These are phyloP conservation scores for Chauna torquata DNA, from an alignment of 2,113 vertebrate species.

Conservation along the genomic window DNA sequence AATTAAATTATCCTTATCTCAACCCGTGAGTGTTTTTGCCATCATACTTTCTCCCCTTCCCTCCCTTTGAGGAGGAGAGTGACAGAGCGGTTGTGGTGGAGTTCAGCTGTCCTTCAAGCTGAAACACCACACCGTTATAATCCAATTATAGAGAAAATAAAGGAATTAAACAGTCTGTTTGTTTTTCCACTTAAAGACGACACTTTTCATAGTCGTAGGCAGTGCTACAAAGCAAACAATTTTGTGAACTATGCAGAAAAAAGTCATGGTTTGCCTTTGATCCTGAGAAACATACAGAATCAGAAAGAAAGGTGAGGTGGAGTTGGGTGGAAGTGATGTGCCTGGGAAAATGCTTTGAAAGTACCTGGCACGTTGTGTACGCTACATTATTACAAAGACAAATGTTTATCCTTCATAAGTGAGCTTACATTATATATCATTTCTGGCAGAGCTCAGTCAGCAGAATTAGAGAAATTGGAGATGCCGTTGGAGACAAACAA, in stretches of 20 bases:
- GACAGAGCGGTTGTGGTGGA: too few relatives aligned
- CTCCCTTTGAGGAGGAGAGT: too few relatives aligned
- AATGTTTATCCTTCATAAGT: neutral
- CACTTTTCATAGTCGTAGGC: neutral
- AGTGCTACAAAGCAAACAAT: neutral
- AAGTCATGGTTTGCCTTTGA: neutral
- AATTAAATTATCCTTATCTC: too few relatives aligned
- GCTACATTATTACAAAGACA: neutral
- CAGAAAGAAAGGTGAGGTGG: neutral
- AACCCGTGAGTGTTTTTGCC: too few relatives aligned
- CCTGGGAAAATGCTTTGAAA: neutral
- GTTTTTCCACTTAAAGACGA: neutral
- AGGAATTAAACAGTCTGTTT: neutral
- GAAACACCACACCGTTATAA: neutral
- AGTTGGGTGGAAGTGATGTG: neutral
- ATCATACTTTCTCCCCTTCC: too few relatives aligned
- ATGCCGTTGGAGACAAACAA: neutral
- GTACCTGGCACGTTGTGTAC: neutral
- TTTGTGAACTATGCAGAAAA: neutral
- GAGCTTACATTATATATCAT: neutral
- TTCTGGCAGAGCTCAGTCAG: neutral
- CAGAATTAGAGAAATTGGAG: neutral
- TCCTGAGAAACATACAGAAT: neutral
- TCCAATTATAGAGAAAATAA: neutral
- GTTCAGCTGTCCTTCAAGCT: too few relatives aligned